A percentile compares a stretch with the other conserved stretches of the same genome.
Evolutionary conservation across 2,888 invertebrate genomes (phyloP).

Genomic region (Eudasyphora cyanicolor): DNA sequence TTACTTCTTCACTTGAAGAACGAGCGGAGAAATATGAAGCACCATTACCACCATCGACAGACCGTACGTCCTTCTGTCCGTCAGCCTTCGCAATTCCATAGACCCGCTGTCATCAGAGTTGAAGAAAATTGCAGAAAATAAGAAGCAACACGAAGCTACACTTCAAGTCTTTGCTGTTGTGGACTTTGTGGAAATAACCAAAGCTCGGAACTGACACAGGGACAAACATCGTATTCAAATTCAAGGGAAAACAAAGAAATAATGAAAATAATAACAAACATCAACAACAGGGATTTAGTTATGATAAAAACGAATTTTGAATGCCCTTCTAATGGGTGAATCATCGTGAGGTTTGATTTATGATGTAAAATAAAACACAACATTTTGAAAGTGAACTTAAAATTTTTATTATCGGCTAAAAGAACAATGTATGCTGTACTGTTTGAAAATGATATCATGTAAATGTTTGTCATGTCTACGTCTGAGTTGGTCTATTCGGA

Average conservation of each 20-base stretch:
- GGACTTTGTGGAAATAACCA: constrained; percentile 38
- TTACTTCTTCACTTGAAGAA: constrained; percentile 12
- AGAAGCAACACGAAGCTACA: not conserved
- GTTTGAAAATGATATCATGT: too few relatives aligned
- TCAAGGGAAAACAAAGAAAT: constrained; percentile 49
- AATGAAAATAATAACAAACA: constrained; percentile 17
- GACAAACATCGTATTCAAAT: constrained; percentile 21
- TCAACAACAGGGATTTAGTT: not conserved
- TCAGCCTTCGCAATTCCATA: not conserved
- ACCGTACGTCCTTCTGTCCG: too few relatives aligned
- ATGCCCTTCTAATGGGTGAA: not conserved
- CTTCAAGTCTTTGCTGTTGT: constrained; percentile 42
- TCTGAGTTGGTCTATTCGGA: too few relatives aligned
- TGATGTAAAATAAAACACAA: not conserved
- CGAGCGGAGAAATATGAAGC: constrained; percentile 29
- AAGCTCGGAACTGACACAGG: constrained; percentile 23
- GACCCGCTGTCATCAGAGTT: not conserved
- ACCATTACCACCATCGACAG: not conserved
- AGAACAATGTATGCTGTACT: too few relatives aligned
- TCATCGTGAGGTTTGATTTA: too few relatives aligned
- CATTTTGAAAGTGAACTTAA: too few relatives aligned
- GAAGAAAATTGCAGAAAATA: constrained; percentile 13
- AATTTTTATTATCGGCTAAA: too few relatives aligned
- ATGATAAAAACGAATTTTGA: not conserved
- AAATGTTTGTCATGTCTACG: too few relatives aligned